These are phyloP conservation scores for Eumerus sabulonum DNA, from an alignment of 2,888 invertebrate species.

Conservation along the genomic window DNA sequence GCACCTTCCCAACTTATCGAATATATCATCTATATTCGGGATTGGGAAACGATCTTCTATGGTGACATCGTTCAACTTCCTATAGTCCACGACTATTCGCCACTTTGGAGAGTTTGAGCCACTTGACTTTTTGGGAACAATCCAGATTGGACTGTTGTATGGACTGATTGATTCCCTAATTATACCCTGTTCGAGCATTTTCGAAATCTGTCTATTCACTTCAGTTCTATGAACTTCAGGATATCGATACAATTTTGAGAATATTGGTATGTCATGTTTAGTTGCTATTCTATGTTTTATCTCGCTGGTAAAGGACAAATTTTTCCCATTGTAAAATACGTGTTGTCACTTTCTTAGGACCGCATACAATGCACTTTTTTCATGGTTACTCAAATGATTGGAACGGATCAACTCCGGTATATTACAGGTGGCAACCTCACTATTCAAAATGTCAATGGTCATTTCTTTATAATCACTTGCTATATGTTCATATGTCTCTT, in stretches of 20 bases:
- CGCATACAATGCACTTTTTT: neutral
- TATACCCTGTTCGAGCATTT: too few species aligned
- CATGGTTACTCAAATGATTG: constrained; percentile 2
- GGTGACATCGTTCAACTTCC: constrained; percentile 19
- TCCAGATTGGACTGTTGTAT: constrained; percentile 64
- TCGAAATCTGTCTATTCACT: constrained; percentile 16
- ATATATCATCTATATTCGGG: constrained; percentile 70
- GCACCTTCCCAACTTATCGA: constrained; percentile 71
- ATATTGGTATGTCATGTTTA: constrained; percentile 40
- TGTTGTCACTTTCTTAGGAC: too few species aligned
- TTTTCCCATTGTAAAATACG: neutral
- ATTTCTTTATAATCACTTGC: neutral
- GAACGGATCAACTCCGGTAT: neutral
- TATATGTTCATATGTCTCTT: too few species aligned
- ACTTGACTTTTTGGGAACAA: constrained; percentile 66
- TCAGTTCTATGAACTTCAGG: constrained; percentile 52
- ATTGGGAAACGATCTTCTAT: constrained; percentile 69
- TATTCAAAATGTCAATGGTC: neutral
- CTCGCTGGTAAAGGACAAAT: constrained; percentile 19
- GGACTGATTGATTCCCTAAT: constrained; percentile 50
- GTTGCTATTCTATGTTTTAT: constrained; percentile 29
- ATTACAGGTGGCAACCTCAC: neutral
- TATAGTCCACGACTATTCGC: constrained; percentile 34
- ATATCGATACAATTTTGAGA: constrained; percentile 50
- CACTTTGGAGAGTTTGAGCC: constrained; percentile 27